These are phyloP conservation scores for Ceratina calcarata DNA, from an alignment of 1,140 invertebrate species.

Conservation along the genomic window DNA sequence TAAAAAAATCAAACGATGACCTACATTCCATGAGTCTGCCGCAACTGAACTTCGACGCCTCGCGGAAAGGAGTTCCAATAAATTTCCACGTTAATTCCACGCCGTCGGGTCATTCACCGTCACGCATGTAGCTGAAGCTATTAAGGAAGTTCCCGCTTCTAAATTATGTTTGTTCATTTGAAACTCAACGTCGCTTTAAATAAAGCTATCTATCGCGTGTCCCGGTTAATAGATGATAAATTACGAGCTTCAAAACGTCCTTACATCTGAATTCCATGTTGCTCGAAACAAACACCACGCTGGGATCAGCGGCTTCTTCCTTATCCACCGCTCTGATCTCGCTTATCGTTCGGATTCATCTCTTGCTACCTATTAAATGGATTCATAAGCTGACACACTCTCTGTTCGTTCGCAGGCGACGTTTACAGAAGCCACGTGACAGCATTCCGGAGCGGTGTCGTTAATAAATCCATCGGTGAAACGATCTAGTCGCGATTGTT, in stretches of 20 bases:
- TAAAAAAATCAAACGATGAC: conserved; percentile 4
- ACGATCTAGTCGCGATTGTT: conserved; percentile 14
- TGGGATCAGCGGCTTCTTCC: background rate
- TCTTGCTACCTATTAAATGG: background rate
- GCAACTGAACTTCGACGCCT: background rate
- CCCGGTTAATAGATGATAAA: conserved; percentile 4
- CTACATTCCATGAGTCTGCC: background rate
- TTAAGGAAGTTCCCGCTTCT: background rate
- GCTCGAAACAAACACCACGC: background rate
- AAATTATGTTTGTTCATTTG: background rate
- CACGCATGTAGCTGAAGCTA: background rate
- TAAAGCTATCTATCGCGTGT: background rate
- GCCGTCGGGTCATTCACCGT: too few species aligned
- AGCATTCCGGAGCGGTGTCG: conserved; percentile 17
- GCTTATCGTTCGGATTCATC: conserved; percentile 23
- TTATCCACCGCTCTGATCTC: background rate
- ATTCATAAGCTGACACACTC: conserved; percentile 19
- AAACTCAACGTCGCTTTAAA: background rate
- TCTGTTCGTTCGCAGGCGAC: background rate
- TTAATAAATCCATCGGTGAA: conserved; percentile 15
- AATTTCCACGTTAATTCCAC: conserved; percentile 18
- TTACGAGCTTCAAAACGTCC: background rate
- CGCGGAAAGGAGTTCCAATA: conserved; percentile 4
- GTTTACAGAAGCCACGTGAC: conserved; percentile 33
- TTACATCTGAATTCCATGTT: background rate